Percentiles rank a stretch among this genome's conserved stretches.
phyloP scores from a whole-genome alignment of 2,797 vertebrate species.

The Kryptolebias ocellatus region DNA sequence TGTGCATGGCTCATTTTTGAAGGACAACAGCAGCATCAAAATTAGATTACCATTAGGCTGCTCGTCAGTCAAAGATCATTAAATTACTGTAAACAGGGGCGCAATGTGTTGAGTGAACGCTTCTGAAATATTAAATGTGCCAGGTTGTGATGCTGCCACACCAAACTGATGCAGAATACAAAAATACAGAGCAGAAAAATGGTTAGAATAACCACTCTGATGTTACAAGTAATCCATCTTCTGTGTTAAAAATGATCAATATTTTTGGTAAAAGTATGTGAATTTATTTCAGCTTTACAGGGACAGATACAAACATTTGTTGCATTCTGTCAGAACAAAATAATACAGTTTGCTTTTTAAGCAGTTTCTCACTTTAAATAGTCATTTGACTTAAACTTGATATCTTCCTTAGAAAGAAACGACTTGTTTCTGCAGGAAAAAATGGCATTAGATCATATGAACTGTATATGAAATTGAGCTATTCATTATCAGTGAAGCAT shows the following conservation, averaged over 20 bases:
- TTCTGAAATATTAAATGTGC: slow-evolving; percentile 13
- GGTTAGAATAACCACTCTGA: slow-evolving; percentile 4
- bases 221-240: slow-evolving; percentile 29
- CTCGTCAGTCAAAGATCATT: slow-evolving; percentile 33
- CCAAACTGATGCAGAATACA: slow-evolving; percentile 5
- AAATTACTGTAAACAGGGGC: slow-evolving; percentile 22
- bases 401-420: too few species aligned
- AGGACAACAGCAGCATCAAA: slow-evolving; percentile 16
- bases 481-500: slow-evolving; percentile 25
- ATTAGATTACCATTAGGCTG: slow-evolving; percentile 32
- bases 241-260: background rate
- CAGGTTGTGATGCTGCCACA: slow-evolving; percentile 3
- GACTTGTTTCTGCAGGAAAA: slow-evolving; percentile 16
- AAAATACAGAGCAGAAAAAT: slow-evolving; percentile 2
- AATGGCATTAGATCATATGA: slow-evolving; percentile 28
- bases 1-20: slow-evolving; percentile 10
- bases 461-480: slow-evolving; percentile 41
- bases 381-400: background rate
- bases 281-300: slow-evolving; percentile 8
- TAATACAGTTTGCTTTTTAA: slow-evolving; percentile 31
- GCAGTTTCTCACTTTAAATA: slow-evolving; percentile 23
- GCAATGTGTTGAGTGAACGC: slow-evolving; percentile 17
- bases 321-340: background rate
- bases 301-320: background rate
- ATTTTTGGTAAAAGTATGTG: too few species aligned